Percentiles rank a stretch among this genome's conserved stretches.
phyloP scores from a whole-genome alignment of 2,113 vertebrate species.

The Taxidea taxus region DNA sequence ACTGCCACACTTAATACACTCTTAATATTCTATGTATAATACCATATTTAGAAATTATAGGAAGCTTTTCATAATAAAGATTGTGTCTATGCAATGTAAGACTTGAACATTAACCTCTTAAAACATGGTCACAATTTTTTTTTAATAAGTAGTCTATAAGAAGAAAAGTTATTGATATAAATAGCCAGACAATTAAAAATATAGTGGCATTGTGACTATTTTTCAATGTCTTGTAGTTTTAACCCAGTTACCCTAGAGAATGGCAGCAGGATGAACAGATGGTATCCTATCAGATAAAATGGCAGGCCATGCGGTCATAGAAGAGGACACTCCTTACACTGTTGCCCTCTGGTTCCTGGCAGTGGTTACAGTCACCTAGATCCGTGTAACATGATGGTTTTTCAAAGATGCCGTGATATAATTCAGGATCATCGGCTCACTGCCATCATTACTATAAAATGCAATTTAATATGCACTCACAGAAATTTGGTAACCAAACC shows the following conservation, averaged over 20 bases:
- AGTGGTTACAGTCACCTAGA: neutral
- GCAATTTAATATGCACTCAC: slow-evolving; percentile 26
- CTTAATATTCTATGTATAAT: neutral
- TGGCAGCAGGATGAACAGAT: slow-evolving; percentile 66
- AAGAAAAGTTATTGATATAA: slow-evolving; percentile 8
- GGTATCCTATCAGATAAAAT: slow-evolving; percentile 37
- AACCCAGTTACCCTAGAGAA: slow-evolving; percentile 53
- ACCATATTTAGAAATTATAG: neutral
- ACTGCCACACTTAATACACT: too few relatives aligned
- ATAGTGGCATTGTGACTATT: slow-evolving; percentile 22
- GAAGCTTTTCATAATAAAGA: neutral
- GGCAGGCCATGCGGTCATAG: neutral
- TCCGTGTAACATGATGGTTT: neutral
- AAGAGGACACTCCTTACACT: neutral
- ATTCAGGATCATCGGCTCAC: neutral
- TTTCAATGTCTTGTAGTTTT: slow-evolving; percentile 51
- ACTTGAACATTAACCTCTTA: neutral
- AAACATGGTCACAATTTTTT: neutral
- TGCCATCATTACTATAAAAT: neutral
- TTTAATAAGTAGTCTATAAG: neutral
- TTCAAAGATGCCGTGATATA: neutral
- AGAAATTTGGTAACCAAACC: slow-evolving; percentile 30
- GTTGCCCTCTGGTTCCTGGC: slow-evolving; percentile 1
- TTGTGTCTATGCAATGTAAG: neutral
- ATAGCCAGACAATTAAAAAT: slow-evolving; percentile 44